These are phyloP conservation scores for Bryconaethiops microstoma DNA, from an alignment of 2,797 vertebrate genomes.

Conservation along the genomic window DNA sequence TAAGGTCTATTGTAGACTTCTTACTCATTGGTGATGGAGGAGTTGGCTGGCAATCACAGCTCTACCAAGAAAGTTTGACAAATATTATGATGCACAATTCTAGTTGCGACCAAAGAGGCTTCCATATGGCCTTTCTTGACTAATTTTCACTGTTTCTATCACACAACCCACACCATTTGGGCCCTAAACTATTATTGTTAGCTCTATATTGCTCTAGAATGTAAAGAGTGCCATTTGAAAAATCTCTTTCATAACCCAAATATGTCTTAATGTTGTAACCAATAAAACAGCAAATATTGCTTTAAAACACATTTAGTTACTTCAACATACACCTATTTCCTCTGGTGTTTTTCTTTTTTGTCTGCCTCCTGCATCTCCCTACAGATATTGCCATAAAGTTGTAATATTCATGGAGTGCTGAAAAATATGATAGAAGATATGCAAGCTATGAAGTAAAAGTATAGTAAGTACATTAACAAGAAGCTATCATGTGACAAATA, in stretches of 20 bases:
- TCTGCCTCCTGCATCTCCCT: not conserved
- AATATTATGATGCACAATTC: conserved; percentile 12
- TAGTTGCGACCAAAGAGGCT: conserved; percentile 11
- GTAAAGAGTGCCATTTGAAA: not conserved
- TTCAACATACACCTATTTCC: not conserved
- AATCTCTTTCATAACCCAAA: not conserved
- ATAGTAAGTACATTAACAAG: conserved; percentile 7
- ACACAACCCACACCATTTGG: not conserved
- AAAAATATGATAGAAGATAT: not conserved
- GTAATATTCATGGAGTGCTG: not conserved
- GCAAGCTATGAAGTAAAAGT: conserved; percentile 4
- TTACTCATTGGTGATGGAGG: not conserved
- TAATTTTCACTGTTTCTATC: not conserved
- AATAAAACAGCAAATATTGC: conserved; percentile 1
- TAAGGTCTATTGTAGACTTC: not conserved
- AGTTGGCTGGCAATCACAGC: not conserved
- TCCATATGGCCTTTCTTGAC: not conserved
- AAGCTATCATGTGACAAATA: conserved; percentile 31
- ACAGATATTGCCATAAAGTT: conserved; percentile 18
- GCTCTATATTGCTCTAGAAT: conserved; percentile 11
- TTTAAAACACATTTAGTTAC: conserved; percentile 1
- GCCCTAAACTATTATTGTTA: not conserved
- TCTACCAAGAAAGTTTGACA: not conserved
- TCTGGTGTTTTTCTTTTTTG: conserved; percentile 3
- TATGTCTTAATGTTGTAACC: not conserved